Evolutionary conservation across 2,797 vertebrate genomes (phyloP).

Genomic region (Morus bassanus): DNA sequence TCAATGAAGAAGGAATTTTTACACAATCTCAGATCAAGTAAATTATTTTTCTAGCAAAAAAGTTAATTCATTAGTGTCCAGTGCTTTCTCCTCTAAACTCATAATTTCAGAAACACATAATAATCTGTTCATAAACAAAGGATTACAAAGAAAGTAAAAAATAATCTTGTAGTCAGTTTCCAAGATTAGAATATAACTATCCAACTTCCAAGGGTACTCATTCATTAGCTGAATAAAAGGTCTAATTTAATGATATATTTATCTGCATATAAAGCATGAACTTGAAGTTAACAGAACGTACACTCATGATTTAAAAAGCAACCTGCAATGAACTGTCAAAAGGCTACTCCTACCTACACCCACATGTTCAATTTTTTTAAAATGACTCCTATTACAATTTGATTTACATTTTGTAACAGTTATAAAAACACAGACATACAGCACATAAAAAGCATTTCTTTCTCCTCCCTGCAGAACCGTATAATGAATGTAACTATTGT

Average conservation of each 20-base stretch:
- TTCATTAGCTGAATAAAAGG: neutral
- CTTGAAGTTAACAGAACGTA: neutral
- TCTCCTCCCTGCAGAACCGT: neutral
- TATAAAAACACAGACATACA: neutral
- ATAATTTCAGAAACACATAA: neutral
- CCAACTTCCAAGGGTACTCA: neutral
- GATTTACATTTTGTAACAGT: neutral
- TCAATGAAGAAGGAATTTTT: neutral
- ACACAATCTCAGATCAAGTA: neutral
- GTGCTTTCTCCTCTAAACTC: neutral
- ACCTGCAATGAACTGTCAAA: neutral
- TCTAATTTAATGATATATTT: neutral
- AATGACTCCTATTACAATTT: neutral
- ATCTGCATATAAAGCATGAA: neutral
- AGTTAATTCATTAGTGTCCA: neutral
- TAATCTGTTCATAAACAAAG: neutral
- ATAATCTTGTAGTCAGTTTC: neutral
- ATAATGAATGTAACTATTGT: neutral
- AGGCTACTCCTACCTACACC: neutral
- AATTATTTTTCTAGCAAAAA: neutral
- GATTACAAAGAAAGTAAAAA: neutral
- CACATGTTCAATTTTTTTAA: neutral
- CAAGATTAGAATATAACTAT: neutral
- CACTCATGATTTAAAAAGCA: neutral
- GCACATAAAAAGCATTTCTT: neutral